Evolutionary conservation across 92 coral and sea anemone genomes (phyloP).

Genomic region (Parazoanthus darwini): DNA sequence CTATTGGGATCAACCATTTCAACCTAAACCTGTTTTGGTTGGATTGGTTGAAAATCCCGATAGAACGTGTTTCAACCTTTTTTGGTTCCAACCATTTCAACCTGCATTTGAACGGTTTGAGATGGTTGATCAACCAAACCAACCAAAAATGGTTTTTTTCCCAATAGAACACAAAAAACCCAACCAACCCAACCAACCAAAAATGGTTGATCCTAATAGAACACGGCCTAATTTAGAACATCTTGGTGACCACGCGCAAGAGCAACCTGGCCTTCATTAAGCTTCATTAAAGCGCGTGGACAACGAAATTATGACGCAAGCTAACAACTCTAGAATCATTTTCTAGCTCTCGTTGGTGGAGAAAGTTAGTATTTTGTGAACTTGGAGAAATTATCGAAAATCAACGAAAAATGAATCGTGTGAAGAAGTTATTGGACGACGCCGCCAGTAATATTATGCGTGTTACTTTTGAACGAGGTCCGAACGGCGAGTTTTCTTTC

Average conservation of each 20-base stretch:
- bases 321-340: constrained; percentile 7
- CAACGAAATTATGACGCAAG: constrained; percentile 33
- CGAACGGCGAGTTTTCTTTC: constrained; percentile 25
- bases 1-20: no score
- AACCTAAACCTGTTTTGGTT: no score
- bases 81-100: no score
- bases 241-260: neutral
- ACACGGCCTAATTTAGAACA: neutral
- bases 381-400: neutral
- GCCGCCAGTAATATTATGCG: constrained; percentile 33
- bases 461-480: constrained; percentile 38
- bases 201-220: no score
- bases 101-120: no score
- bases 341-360: constrained; percentile 18
- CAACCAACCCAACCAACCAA: no score
- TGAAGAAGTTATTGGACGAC: constrained; percentile 22
- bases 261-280: neutral
- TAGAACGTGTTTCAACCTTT: no score
- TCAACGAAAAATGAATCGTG: constrained; percentile 20
- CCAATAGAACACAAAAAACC: no score
- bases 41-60: no score
- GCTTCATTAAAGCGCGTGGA: constrained; percentile 15
- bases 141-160: no score
- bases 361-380: constrained; percentile 12
- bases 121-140: no score